Conservation (phyloP, 2,797 vertebrate genomes). For the Pachyuromys duprasi region DNA sequence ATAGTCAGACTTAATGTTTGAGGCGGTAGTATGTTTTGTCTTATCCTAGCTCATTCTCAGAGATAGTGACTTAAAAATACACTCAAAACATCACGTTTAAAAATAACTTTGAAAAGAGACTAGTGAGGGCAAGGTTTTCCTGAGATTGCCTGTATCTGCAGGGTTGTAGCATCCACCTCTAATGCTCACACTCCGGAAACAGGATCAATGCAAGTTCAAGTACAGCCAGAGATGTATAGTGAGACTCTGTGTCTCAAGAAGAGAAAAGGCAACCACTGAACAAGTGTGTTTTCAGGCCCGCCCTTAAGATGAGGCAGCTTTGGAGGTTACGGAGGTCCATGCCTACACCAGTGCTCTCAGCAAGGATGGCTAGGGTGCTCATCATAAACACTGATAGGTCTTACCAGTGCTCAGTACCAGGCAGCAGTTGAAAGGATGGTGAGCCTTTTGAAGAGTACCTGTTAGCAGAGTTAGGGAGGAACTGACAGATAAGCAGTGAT, state of each 20-base stretch:
- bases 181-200: not conserved
- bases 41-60: constrained; percentile 5
- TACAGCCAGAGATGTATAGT: not conserved
- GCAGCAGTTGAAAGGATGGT: not conserved
- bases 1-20: not conserved
- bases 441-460: constrained; percentile 10
- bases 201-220: not conserved
- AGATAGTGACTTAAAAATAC: constrained; percentile 9
- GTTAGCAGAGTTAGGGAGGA: not conserved
- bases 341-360: constrained; percentile 12
- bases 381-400: constrained; percentile 20
- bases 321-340: not conserved
- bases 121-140: not conserved
- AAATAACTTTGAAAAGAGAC: constrained; percentile 27
- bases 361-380: not conserved
- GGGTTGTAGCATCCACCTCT: not conserved
- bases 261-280: not conserved
- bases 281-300: not conserved
- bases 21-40: not conserved
- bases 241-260: not conserved
- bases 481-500: not conserved
- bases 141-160: not conserved
- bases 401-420: not conserved
- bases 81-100: constrained; percentile 32
- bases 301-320: constrained; percentile 16